Evolutionary conservation across 2,888 invertebrate species (phyloP).

Genomic region (Drosophila ustulata): DNA sequence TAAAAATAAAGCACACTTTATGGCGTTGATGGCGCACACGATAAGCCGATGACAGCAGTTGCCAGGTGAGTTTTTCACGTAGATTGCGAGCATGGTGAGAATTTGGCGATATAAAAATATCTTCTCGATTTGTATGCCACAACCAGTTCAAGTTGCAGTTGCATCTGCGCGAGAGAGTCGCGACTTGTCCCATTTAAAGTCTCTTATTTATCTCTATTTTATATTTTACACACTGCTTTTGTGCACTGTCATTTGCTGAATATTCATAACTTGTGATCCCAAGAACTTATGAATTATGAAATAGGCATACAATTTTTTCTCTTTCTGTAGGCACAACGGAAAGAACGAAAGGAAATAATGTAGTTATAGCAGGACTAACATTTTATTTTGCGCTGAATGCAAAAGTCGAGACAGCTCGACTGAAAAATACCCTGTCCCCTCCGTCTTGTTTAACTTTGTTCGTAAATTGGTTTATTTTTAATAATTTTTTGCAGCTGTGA

Average conservation of each 20-base stretch:
- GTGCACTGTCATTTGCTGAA: conserved; percentile 60
- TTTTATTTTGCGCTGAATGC: conserved; percentile 30
- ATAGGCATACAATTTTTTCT: conserved; percentile 77
- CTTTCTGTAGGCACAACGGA: conserved; percentile 23
- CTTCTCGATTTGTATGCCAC: conserved; percentile 29
- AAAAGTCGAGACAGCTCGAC: too few species aligned
- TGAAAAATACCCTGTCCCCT: too few species aligned
- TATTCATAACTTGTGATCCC: conserved; percentile 75
- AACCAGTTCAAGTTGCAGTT: conserved; percentile 15
- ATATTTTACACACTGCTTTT: conserved; percentile 29
- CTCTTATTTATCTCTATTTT: background rate
- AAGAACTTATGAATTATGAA: conserved; percentile 80
- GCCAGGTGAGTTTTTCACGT: conserved; percentile 11
- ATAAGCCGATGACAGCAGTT: conserved; percentile 31
- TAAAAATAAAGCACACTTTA: conserved; percentile 20
- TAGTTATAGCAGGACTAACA: conserved; percentile 21
- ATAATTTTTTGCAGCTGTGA: too few species aligned
- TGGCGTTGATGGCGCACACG: background rate
- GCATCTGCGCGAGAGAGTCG: background rate
- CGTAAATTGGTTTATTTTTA: too few species aligned
- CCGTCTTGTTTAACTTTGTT: too few species aligned
- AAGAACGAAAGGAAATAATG: conserved; percentile 15
- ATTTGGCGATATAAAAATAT: conserved; percentile 46
- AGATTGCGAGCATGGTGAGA: conserved; percentile 22
- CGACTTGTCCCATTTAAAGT: conserved; percentile 24